Conservation (phyloP, 2,113 vertebrate genomes). For the Anhinga rufa region DNA sequence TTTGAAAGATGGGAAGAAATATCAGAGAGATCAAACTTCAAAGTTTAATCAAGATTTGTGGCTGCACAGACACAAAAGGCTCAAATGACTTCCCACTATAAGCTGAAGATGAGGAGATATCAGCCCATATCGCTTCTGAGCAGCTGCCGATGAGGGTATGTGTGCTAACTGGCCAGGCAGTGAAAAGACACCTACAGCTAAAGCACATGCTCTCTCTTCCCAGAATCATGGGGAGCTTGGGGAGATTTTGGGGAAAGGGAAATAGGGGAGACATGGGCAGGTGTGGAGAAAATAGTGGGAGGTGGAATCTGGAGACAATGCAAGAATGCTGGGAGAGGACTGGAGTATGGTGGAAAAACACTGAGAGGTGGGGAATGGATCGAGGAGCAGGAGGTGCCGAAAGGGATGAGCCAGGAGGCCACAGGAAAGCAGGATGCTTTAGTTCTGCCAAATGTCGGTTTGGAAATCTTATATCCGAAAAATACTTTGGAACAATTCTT, state of each 20-base stretch:
- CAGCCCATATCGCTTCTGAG: neutral
- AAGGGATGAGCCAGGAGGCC: neutral
- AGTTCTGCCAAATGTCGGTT: neutral
- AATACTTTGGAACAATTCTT: neutral
- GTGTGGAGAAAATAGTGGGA: neutral
- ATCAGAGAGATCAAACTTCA: neutral
- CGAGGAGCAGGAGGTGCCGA: neutral
- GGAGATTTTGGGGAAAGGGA: neutral
- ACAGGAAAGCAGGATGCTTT: neutral
- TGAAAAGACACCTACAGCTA: neutral
- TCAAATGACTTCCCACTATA: neutral
- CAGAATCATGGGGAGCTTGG: rapidly evolving
- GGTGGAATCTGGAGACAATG: neutral
- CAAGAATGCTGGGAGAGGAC: neutral
- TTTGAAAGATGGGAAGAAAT: neutral
- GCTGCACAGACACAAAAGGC: neutral
- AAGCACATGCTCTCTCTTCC: neutral
- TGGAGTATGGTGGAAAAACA: neutral
- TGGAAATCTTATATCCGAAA: neutral
- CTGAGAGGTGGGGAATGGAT: neutral
- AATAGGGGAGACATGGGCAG: neutral
- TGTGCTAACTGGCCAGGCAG: neutral
- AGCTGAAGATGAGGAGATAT: neutral
- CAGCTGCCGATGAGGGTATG: rapidly evolving
- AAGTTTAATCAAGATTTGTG: neutral